Conservation (phyloP, 1,140 invertebrate species). For the Heliconius hewitsoni region DNA sequence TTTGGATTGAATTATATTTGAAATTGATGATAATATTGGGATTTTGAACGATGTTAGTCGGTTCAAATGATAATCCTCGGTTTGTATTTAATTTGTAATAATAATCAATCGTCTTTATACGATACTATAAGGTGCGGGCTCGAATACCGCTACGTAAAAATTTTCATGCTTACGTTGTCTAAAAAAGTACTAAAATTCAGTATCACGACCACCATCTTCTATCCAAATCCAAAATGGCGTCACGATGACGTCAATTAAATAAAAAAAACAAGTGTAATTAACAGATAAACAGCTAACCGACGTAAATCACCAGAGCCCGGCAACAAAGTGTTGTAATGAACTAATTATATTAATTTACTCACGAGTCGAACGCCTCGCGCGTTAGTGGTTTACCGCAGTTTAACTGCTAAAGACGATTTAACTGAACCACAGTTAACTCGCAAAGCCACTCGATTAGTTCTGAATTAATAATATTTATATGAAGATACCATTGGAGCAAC, state of each 20-base stretch:
- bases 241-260: neutral
- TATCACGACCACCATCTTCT: neutral
- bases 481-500: neutral
- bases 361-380: neutral
- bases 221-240: neutral
- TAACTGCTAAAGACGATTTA: constrained; percentile 39
- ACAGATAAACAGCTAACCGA: neutral
- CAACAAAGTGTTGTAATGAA: neutral
- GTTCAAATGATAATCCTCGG: too few species aligned
- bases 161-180: too few species aligned
- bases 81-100: too few species aligned
- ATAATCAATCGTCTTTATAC: too few species aligned
- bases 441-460: constrained; percentile 5
- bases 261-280: neutral
- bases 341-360: constrained; percentile 14
- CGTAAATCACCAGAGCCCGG: neutral
- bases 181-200: too few species aligned
- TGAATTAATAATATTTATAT: neutral
- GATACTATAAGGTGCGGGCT: neutral
- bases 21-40: neutral
- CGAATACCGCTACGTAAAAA: neutral
- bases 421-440: constrained; percentile 40
- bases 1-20: neutral
- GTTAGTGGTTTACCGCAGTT: constrained; percentile 11
- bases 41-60: too few species aligned